phyloP scores from a whole-genome alignment of 2,888 invertebrate genomes.

The Drosophila robusta region DNA sequence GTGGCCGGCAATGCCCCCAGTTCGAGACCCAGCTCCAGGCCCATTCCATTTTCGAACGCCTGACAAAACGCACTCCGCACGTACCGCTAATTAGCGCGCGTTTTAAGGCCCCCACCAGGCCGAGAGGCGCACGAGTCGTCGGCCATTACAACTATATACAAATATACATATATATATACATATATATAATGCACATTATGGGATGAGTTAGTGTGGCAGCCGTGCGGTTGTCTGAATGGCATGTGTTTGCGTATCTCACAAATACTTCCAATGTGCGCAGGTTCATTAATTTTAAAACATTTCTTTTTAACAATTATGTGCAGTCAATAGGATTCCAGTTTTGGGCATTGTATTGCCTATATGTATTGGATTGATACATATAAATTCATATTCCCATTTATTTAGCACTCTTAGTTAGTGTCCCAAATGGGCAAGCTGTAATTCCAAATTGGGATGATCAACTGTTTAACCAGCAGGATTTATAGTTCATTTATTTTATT shows the following conservation, averaged over 20 bases:
- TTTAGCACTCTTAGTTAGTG: neutral
- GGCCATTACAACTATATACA: conserved; percentile 21
- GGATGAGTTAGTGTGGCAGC: conserved; percentile 19
- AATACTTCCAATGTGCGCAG: conserved; percentile 18
- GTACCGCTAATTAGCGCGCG: conserved; percentile 75
- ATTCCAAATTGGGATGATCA: no score
- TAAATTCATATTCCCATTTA: neutral
- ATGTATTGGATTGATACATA: no score
- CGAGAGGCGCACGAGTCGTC: conserved; percentile 35
- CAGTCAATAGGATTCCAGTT: neutral
- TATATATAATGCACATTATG: conserved; percentile 38
- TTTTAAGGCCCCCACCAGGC: conserved; percentile 55
- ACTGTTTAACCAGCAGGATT: no score
- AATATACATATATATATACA: neutral
- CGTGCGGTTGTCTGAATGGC: conserved; percentile 28
- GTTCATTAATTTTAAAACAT: conserved; percentile 1
- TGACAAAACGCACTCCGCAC: conserved; percentile 76
- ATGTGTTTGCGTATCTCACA: conserved; percentile 28
- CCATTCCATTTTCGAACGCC: conserved; percentile 43
- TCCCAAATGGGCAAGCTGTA: no score
- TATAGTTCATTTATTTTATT: no score
- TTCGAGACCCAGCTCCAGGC: conserved; percentile 7
- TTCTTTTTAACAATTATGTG: neutral
- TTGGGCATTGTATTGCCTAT: no score
- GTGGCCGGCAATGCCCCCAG: conserved; percentile 46